A percentile compares a stretch with the other conserved stretches of the same genome.
These are phyloP conservation scores for Apomyelois bistriatella DNA, from an alignment of 2,888 invertebrate genomes.

Conservation along the genomic window DNA sequence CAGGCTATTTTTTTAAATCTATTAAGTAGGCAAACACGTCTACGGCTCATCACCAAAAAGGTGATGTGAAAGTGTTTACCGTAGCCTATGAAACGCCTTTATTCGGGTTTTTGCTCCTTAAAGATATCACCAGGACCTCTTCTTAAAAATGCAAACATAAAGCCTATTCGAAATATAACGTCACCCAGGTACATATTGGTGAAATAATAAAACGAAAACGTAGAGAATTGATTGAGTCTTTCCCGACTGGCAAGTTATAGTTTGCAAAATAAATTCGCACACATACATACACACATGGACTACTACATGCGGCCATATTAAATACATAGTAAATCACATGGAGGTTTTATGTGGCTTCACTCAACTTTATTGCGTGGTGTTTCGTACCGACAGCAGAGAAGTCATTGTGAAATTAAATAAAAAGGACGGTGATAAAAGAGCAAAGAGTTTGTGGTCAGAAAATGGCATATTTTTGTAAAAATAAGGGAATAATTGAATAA, in stretches of 20 bases:
- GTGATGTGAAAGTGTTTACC: too few species aligned
- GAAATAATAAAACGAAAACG: background rate
- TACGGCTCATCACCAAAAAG: too few species aligned
- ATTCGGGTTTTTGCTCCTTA: too few species aligned
- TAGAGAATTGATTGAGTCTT: background rate
- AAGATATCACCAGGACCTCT: too few species aligned
- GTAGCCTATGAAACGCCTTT: too few species aligned
- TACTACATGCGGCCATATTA: slow-evolving; percentile 49
- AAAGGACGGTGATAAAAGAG: background rate
- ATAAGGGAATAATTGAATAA: background rate
- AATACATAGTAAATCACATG: slow-evolving; percentile 75
- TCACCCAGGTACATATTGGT: too few species aligned
- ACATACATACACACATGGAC: slow-evolving; percentile 19
- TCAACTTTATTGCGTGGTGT: slow-evolving; percentile 54
- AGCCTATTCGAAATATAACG: too few species aligned
- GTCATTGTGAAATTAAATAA: background rate
- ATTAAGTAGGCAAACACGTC: too few species aligned
- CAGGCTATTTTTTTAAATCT: too few species aligned
- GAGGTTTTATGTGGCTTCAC: slow-evolving; percentile 67
- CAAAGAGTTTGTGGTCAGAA: background rate
- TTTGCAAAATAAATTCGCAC: slow-evolving; percentile 14
- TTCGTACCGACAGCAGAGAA: slow-evolving; percentile 42
- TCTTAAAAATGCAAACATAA: too few species aligned
- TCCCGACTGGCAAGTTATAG: background rate
- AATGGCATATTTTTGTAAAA: background rate